A percentile compares a stretch with the other conserved stretches of the same genome.
Conservation (phyloP, 2,113 vertebrate species). For the Crotalus viridis region DNA sequence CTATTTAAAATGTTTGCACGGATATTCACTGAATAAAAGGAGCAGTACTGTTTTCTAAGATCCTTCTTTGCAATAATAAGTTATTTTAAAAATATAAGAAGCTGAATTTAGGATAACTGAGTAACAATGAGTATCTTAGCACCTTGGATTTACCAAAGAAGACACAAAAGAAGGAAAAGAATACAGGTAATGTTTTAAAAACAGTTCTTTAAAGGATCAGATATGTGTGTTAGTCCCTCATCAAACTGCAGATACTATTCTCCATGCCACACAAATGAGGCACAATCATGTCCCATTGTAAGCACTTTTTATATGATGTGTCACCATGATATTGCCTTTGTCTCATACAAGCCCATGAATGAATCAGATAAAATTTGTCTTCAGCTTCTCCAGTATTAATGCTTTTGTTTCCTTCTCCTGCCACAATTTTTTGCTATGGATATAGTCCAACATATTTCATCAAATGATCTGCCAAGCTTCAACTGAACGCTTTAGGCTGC, state of each 20-base stretch:
- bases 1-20: neutral
- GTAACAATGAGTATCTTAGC: neutral
- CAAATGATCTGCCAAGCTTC: neutral
- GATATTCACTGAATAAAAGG: neutral
- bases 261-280: neutral
- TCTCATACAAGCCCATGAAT: neutral
- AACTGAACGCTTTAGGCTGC: neutral
- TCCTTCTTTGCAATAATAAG: neutral
- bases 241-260: neutral
- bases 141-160: neutral
- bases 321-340: neutral
- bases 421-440: neutral
- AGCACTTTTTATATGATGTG: neutral
- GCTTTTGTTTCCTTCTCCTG: neutral
- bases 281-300: neutral
- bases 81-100: neutral
- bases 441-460: neutral
- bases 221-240: neutral
- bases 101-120: neutral
- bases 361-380: neutral
- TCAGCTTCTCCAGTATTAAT: neutral
- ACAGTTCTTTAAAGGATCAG: neutral
- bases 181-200: neutral
- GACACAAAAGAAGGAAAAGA: neutral
- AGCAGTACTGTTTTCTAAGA: neutral